Base-by-base conservation (phyloP, 2,888 invertebrate genomes). In the Eledona agricola region DNA sequence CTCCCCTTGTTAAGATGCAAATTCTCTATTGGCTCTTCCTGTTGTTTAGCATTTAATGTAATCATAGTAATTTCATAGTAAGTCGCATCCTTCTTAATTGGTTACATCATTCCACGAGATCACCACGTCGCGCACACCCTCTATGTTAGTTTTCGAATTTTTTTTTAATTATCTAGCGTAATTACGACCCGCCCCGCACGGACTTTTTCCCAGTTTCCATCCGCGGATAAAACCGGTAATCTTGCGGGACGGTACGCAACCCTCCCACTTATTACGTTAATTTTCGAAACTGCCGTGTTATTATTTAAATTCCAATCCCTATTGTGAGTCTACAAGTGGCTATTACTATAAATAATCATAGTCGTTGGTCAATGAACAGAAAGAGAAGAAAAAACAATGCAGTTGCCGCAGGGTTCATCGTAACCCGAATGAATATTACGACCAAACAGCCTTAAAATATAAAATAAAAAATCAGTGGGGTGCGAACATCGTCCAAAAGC, bases 221-320 rank as follows among this genome's bases (percentile, higher is more conserved):
- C 6, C 19, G 22, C 19, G 16, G 12, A 13, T 51, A 47, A 53
- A 53, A 53, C 47, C 53, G 47, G 53, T 53, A 53, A 53, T 53
- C 53, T 53, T 35, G 15, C 40, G 20, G 32, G 53, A 49, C 42
- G 37, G 42, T 42, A 49, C 47, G 28, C 42, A 42, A 49, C 53
- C 53, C 53, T 47, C 47, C 74, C 69, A 69, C 65, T 69, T 67
- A 73, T 74, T 73, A 74, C 69, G 67, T 71, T 73, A 71, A 75
- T 72, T 74, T 70, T 66, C 67, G 64, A 72, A 72, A 67, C 67
- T 68, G 66, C 69, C 64, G 63, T 65, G 69, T 65, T 72, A 72
- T 73, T 71, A 74, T 74, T 75, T 74, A 74, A 73, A 75, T 75
- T 74, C 74, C 74, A 71, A 69, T 72, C 73, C 66, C 72, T 71